These are phyloP conservation scores for Salvator merianae DNA, from an alignment of 2,113 vertebrate genomes.

Conservation along the genomic window DNA sequence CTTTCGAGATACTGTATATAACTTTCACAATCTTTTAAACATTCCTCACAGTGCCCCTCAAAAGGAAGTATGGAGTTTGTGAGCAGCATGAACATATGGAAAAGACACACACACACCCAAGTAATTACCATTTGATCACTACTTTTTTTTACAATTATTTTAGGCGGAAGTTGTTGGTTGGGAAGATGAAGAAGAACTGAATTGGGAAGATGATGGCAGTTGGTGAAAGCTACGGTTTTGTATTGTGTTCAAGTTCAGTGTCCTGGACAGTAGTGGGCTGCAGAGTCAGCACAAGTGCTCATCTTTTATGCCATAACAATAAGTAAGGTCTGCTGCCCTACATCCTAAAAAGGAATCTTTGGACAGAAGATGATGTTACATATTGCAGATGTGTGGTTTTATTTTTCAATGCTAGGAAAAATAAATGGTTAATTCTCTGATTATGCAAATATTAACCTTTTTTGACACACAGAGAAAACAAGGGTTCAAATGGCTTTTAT, in stretches of 20 bases:
- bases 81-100: neutral
- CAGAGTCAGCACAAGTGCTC: constrained; percentile 34
- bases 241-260: neutral
- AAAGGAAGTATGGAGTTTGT: neutral
- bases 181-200: constrained; percentile 89
- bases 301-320: constrained; percentile 5
- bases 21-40: neutral
- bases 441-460: neutral
- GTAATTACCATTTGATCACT: too few species aligned
- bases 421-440: constrained; percentile 21
- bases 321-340: neutral
- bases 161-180: constrained; percentile 89
- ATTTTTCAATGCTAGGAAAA: constrained; percentile 26
- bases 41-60: neutral
- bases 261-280: constrained; percentile 47
- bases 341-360: accelerated
- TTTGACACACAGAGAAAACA: neutral
- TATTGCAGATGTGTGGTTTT: neutral
- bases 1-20: neutral
- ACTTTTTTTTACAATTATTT: constrained; percentile 20
- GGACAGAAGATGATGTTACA: neutral
- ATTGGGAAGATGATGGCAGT: constrained; percentile 87
- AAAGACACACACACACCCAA: too few species aligned
- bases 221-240: constrained; percentile 76
- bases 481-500: neutral